Base-by-base conservation (phyloP, 2,797 vertebrate genomes). In the Mastacembelus armatus region DNA sequence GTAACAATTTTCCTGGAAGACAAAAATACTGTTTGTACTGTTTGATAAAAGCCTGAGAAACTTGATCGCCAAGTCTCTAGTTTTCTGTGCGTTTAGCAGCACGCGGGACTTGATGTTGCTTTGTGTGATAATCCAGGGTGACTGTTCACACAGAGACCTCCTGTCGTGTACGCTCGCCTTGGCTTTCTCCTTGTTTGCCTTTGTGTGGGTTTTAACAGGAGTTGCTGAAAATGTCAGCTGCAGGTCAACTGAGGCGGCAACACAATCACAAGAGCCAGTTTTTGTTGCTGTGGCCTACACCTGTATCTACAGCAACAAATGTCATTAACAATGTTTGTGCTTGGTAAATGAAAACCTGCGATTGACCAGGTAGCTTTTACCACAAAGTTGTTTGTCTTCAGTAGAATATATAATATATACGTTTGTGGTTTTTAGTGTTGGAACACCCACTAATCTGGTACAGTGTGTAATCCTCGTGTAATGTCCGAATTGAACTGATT, bases 61-160 rank as follows among this genome's bases (percentile, higher is more conserved):
- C 64, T 10, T 49, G 30, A 22, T 29, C 24, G 22, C 44, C 14
- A 29, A 27, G 36, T 1, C 33, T 33, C 21, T 47, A 3, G 15
- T 33, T 70, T 67, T 60, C 22, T 72, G 39, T 22, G 22, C n/a
- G 40, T 62, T 49, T 29, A 65, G 10, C 42, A 15, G 47, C 22
- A 47, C 36, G 42, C 24, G 9, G 18, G 19, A 42, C 14, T 50
- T 7, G 9, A 10, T 49, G 36, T 33, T 11, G 16, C 14, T 75
- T 79, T 81, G 73, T 83, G 40, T 4, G 5, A 32, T 75, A 77
- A 81, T 74, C 71, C 55, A 1, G 24, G 29, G 9, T 30, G 10
- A 71, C 21, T n/a, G 16, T 48, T 71, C 59, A 30, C 54, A 14
- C 44, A 51, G 43, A 50, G 68, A 39, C 52, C 54, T 40, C 8